Base-by-base conservation (phyloP, 2,113 vertebrate genomes). In the Ia io region DNA sequence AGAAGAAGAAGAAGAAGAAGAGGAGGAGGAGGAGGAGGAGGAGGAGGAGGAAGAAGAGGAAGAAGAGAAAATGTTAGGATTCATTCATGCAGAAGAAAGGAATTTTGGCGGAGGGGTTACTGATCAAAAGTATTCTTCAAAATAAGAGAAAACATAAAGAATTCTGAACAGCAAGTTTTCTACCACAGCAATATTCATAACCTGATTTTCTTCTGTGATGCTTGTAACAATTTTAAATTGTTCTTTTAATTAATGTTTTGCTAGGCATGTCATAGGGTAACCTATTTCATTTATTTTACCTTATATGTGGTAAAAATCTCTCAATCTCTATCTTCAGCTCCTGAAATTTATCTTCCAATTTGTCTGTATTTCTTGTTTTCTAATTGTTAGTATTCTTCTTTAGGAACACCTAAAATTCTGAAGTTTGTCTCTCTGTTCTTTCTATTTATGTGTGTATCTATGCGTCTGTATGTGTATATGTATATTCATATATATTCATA, bases 231-330 rank as follows among this genome's bases (percentile, higher is more conserved):
- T 65, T 74, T 86, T 37, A 69, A 69, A 47, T n/a, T 65, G 0
- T 53, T 56, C 79, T 93, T 84, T 90, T 67, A 80, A 90, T 85
- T 53, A 74, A 85, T 20, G 23, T 47, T 85, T 84, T 42, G 35
- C 35, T 47, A 65, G 12, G 9, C 65, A 4, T 73, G 10, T 47
- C 44, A 67, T 32, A 73, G 22, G 32, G 5, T 73, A 85, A 37
- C 56, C 13, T 14, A 40, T 80, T 95, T 59, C 32, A 25, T 37
- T 85, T 56, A 28, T 47, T 22, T 84, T 79, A 32, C 14, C 32
- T 90, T 32, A 47, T 22, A 40, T 85, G 20, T 49, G 28, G 7
- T 40, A 67, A 85, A 89, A 74, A 74, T 10, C 14, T 71, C 22
- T 71, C 30, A 51, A 51, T 9, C 4, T 85, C 85, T 90, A 73